Evolutionary conservation across 2,888 invertebrate genomes (phyloP).

Genomic region (Ennomos erosarius): DNA sequence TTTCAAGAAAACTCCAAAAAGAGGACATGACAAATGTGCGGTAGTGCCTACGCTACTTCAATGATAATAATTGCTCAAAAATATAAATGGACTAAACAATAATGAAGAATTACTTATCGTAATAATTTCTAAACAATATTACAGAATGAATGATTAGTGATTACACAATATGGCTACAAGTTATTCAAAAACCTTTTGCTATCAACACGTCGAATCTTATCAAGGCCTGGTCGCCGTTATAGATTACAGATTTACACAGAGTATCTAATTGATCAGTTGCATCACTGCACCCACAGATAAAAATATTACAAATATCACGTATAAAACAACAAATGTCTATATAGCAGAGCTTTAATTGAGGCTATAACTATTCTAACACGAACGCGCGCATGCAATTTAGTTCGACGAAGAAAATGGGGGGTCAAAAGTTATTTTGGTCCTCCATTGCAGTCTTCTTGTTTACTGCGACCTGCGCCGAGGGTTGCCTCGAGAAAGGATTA

Average conservation of each 20-base stretch:
- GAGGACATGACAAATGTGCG: too few relatives aligned
- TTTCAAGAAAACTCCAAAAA: too few relatives aligned
- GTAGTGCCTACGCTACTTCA: too few relatives aligned
- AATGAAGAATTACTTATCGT: too few relatives aligned
- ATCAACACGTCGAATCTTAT: slow-evolving; percentile 54
- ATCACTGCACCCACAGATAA: slow-evolving; percentile 22
- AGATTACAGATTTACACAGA: slow-evolving; percentile 39
- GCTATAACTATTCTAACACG: slow-evolving; percentile 9
- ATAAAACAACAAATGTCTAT: slow-evolving; percentile 36
- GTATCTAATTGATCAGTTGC: slow-evolving; percentile 31
- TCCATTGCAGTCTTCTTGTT: slow-evolving; percentile 64
- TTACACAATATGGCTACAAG: neutral
- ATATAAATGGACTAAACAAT: too few relatives aligned
- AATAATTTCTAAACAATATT: slow-evolving; percentile 10
- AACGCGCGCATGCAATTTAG: slow-evolving; percentile 27
- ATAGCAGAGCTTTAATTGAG: slow-evolving; percentile 49
- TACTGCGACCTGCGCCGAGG: slow-evolving; percentile 53
- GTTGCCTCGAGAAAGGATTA: slow-evolving; percentile 69
- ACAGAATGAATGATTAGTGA: slow-evolving; percentile 4
- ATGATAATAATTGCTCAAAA: too few relatives aligned
- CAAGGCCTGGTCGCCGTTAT: slow-evolving; percentile 29
- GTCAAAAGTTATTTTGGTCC: slow-evolving; percentile 68
- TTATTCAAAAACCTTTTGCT: slow-evolving; percentile 15
- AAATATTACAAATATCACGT: slow-evolving; percentile 47
- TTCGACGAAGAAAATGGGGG: slow-evolving; percentile 60